Percentiles rank a stretch among this genome's conserved stretches.
phyloP scores from a whole-genome alignment of 1,140 invertebrate species.

The Sarcophaga peregrina region DNA sequence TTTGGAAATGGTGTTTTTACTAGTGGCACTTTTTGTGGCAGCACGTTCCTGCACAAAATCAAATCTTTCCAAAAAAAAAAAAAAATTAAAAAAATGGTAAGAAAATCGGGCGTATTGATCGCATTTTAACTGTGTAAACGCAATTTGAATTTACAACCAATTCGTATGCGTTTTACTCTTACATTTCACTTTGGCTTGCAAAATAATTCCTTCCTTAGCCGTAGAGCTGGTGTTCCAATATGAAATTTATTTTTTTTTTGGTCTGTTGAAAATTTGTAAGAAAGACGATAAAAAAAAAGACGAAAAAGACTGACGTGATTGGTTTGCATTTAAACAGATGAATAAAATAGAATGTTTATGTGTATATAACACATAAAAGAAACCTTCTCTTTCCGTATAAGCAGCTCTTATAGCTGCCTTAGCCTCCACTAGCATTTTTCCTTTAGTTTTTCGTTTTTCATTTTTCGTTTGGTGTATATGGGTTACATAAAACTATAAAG shows the following conservation, averaged over 20 bases:
- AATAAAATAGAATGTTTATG: not conserved
- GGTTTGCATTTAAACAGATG: conserved; percentile 30
- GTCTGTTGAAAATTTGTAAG: conserved; percentile 19
- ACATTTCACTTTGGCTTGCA: not conserved
- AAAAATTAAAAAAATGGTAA: not conserved
- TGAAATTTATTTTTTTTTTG: not conserved
- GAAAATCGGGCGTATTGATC: conserved; percentile 31
- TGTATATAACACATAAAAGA: not conserved
- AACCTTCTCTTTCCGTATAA: not conserved
- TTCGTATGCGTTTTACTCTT: conserved; percentile 27
- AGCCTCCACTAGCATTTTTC: not conserved
- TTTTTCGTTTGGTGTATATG: conserved; percentile 31
- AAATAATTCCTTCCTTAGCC: not conserved
- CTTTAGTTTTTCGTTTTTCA: not conserved
- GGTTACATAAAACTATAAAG: conserved; percentile 38
- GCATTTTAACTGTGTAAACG: conserved; percentile 42
- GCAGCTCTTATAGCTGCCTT: too few species aligned
- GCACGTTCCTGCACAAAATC: conserved; percentile 6
- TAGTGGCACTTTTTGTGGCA: not conserved
- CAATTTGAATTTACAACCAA: conserved; percentile 65
- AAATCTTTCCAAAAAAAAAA: not conserved
- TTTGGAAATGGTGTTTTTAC: not conserved
- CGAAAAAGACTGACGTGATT: conserved; percentile 33
- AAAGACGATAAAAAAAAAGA: not conserved
- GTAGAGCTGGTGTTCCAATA: not conserved